Evolutionary conservation across 2,113 vertebrate species (phyloP).

Genomic region (Phrynocephalus versicolor): DNA sequence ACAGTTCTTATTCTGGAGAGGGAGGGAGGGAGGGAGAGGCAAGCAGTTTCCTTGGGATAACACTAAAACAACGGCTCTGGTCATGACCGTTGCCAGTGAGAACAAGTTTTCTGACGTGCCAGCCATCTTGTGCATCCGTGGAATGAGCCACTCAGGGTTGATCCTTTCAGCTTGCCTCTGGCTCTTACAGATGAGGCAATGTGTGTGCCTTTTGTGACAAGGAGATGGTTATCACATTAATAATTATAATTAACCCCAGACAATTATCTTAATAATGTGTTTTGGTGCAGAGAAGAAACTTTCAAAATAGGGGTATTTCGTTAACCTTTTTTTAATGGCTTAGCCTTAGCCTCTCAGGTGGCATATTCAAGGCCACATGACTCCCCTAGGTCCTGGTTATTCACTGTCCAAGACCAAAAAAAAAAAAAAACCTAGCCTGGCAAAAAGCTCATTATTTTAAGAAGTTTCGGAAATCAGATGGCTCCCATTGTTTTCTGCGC

Average conservation of each 20-base stretch:
- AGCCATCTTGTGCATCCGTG: not conserved
- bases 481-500: not conserved
- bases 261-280: slow-evolving; percentile 81
- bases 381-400: not conserved
- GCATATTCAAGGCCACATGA: not conserved
- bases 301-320: slow-evolving; percentile 72
- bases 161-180: slow-evolving; percentile 54
- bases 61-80: not conserved
- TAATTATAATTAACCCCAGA: slow-evolving; percentile 79
- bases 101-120: not conserved
- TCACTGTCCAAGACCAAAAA: slow-evolving; percentile 33
- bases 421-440: slow-evolving; percentile 29
- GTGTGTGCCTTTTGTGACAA: slow-evolving; percentile 77
- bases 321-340: slow-evolving; percentile 24
- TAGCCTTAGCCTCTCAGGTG: not conserved
- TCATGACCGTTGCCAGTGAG: not conserved
- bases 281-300: slow-evolving; percentile 69
- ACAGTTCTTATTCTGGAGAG: no score
- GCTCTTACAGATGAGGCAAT: slow-evolving; percentile 69
- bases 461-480: no score
- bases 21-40: no score
- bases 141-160: slow-evolving; percentile 10
- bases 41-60: not conserved
- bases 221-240: slow-evolving; percentile 79
- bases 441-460: not conserved